Evolutionary conservation across 2,797 vertebrate species (phyloP).

Genomic region (Mionectes olivaceus): DNA sequence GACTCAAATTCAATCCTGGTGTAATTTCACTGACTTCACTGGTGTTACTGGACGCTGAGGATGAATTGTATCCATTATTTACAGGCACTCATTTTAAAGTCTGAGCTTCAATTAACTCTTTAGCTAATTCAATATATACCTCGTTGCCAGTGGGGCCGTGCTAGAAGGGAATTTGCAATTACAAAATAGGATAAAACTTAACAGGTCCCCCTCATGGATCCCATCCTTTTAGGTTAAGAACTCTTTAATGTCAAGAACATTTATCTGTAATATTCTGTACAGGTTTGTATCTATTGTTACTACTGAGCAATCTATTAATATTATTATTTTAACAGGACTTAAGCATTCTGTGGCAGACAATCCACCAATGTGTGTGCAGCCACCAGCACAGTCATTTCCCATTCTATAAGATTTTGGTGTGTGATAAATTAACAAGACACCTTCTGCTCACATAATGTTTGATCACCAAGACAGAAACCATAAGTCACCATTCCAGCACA

Average conservation of each 20-base stretch:
- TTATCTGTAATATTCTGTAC: background rate
- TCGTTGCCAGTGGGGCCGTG: background rate
- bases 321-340: background rate
- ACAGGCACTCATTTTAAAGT: background rate
- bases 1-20: conserved; percentile 37
- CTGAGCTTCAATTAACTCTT: conserved; percentile 33
- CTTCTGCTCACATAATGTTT: background rate
- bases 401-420: background rate
- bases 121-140: conserved; percentile 10
- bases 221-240: background rate
- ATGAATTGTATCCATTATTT: conserved; percentile 23
- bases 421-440: background rate
- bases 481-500: background rate
- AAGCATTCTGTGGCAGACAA: background rate
- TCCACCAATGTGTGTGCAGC: background rate
- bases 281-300: background rate
- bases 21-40: conserved; percentile 16
- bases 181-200: background rate
- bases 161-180: background rate
- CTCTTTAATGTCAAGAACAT: background rate
- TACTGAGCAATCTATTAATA: background rate
- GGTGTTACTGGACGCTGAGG: conserved; percentile 25
- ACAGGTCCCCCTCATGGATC: background rate
- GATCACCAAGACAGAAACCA: background rate
- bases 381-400: background rate